These are phyloP conservation scores for Caenorhabditis remanei DNA, from an alignment of 1,140 invertebrate genomes.

Conservation along the genomic window DNA sequence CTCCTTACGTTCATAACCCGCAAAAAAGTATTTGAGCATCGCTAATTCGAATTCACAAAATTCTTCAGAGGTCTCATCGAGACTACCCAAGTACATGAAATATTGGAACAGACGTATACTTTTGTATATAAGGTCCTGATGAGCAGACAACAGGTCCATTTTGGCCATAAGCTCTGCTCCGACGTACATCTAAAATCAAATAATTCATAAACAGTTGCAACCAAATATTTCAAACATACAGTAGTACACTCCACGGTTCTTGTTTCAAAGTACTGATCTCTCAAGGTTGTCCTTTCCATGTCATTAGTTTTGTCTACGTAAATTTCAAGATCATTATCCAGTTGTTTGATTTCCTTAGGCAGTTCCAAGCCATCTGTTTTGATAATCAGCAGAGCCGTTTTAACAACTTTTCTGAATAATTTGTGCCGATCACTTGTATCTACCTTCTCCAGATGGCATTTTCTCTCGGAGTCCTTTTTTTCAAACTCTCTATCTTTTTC, in stretches of 20 bases:
- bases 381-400: neutral
- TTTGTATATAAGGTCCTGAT: neutral
- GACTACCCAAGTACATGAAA: neutral
- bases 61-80: neutral
- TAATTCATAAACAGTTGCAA: neutral
- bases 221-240: neutral
- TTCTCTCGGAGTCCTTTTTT: neutral
- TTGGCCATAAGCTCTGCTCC: neutral
- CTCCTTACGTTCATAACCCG: neutral
- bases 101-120: neutral
- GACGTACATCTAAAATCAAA: neutral
- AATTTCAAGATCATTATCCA: neutral
- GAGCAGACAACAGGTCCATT: neutral
- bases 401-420: neutral
- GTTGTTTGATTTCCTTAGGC: neutral
- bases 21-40: neutral
- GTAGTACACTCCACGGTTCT: neutral
- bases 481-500: conserved; percentile 17
- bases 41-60: neutral
- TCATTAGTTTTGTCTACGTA: neutral
- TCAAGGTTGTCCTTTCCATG: too few relatives aligned
- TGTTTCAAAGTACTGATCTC: neutral
- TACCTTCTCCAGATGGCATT: neutral
- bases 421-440: neutral
- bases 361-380: neutral